Evolutionary conservation across 2,113 vertebrate genomes (phyloP).

Genomic region (Odobenus rosmarus): DNA sequence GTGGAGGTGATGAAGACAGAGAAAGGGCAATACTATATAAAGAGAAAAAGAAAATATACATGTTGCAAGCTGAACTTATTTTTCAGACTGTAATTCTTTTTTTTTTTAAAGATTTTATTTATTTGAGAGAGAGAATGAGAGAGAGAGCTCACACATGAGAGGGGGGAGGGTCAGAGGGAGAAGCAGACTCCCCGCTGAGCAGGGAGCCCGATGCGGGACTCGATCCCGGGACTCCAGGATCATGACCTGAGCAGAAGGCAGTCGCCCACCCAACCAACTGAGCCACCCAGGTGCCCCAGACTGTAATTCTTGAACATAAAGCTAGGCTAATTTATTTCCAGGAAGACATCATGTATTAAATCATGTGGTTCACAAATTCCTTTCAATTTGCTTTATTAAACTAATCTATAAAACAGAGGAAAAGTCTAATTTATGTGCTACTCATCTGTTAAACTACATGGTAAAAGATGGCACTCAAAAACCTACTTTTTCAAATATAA

Average conservation of each 20-base stretch:
- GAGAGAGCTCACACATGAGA: no score
- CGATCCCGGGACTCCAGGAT: no score
- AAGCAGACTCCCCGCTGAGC: no score
- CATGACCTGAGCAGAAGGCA: no score
- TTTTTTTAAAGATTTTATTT: no score
- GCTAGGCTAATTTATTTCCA: constrained; percentile 39
- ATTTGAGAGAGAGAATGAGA: no score
- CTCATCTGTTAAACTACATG: background rate
- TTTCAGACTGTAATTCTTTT: constrained; percentile 21
- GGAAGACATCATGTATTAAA: background rate
- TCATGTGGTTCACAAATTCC: constrained; percentile 7
- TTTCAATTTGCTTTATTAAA: constrained; percentile 45
- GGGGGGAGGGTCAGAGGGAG: no score
- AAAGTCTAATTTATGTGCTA: background rate
- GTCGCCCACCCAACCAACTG: no score
- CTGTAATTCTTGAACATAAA: constrained; percentile 22
- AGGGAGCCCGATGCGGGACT: no score
- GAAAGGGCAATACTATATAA: background rate
- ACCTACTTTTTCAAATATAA: constrained; percentile 40
- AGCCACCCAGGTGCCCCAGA: no score
- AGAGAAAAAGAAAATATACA: constrained; percentile 24
- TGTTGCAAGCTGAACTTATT: constrained; percentile 18
- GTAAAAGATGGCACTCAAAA: constrained; percentile 40
- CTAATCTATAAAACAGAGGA: constrained; percentile 26
- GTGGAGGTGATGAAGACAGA: background rate